Evolutionary conservation across 1,140 invertebrate genomes (phyloP).

Genomic region (Heliconius congener): DNA sequence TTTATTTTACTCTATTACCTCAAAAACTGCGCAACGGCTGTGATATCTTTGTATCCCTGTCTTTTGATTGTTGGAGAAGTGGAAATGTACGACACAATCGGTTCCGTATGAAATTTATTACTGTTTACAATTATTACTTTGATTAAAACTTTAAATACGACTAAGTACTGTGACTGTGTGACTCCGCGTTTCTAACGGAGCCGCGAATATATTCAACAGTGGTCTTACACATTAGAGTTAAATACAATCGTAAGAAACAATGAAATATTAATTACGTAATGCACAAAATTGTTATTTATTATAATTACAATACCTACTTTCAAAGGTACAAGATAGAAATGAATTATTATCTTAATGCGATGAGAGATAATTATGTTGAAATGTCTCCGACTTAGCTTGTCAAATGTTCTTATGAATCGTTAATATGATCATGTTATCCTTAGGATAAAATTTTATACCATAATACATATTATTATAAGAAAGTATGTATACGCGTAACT

Average conservation of each 20-base stretch:
- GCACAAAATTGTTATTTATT: constrained; percentile 80
- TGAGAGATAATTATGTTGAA: constrained; percentile 76
- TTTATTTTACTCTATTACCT: constrained; percentile 79
- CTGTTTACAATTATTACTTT: constrained; percentile 64
- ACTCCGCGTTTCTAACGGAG: constrained; percentile 63
- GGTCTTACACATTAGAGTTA: constrained; percentile 74
- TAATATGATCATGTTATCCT: constrained; percentile 79
- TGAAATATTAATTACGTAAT: constrained; percentile 81
- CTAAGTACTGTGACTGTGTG: constrained; percentile 76
- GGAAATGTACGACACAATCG: constrained; percentile 58
- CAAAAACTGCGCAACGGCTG: constrained; percentile 74
- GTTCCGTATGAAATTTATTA: constrained; percentile 64
- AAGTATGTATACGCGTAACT: constrained; percentile 79
- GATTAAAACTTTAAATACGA: constrained; percentile 78
- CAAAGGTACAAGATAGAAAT: constrained; percentile 80
- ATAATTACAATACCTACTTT: constrained; percentile 81
- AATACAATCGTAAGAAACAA: constrained; percentile 80
- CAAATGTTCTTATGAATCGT: constrained; percentile 74
- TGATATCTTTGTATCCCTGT: constrained; percentile 76
- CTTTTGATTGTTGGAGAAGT: constrained; percentile 74
- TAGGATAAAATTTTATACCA: constrained; percentile 81
- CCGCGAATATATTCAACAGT: constrained; percentile 71
- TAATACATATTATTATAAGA: constrained; percentile 79
- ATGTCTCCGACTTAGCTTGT: constrained; percentile 74
- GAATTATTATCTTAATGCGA: constrained; percentile 80